These are phyloP conservation scores for Gallinago paraguaiae DNA, from an alignment of 2,113 vertebrate genomes.

Conservation along the genomic window DNA sequence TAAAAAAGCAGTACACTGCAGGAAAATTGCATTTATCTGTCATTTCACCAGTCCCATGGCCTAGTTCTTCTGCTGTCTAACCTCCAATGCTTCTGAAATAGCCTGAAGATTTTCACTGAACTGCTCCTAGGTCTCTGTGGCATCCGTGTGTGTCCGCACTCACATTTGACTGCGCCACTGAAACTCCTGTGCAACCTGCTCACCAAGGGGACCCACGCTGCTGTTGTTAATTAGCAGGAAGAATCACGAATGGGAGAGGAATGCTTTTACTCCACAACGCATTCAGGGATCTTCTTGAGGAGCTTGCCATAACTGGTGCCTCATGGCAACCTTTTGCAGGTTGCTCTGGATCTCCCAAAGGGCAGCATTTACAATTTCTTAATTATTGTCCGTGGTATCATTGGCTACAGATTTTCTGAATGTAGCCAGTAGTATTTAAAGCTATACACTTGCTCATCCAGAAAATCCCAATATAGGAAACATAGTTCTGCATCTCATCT, in stretches of 20 bases:
- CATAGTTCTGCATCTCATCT: background rate
- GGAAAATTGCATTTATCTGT: background rate
- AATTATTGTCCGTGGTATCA: background rate
- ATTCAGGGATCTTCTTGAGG: background rate
- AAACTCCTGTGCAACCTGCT: background rate
- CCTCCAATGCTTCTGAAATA: background rate
- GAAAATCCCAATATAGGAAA: background rate
- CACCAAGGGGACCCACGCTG: rapidly evolving
- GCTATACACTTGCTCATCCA: background rate
- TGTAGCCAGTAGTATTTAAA: background rate
- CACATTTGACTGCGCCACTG: background rate
- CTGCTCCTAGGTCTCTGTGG: background rate
- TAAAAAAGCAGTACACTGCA: background rate
- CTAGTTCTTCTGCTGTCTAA: background rate
- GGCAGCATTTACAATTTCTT: background rate
- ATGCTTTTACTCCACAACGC: background rate
- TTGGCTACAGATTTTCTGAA: background rate
- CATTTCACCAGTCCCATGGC: background rate
- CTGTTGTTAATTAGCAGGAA: background rate
- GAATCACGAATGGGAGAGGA: background rate
- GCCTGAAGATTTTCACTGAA: background rate
- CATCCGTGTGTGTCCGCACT: background rate
- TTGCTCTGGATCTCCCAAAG: background rate
- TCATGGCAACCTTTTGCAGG: background rate
- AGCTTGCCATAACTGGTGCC: background rate